These are phyloP conservation scores for Lacerta bilineata DNA, from an alignment of 2,797 vertebrate species.

Conservation along the genomic window DNA sequence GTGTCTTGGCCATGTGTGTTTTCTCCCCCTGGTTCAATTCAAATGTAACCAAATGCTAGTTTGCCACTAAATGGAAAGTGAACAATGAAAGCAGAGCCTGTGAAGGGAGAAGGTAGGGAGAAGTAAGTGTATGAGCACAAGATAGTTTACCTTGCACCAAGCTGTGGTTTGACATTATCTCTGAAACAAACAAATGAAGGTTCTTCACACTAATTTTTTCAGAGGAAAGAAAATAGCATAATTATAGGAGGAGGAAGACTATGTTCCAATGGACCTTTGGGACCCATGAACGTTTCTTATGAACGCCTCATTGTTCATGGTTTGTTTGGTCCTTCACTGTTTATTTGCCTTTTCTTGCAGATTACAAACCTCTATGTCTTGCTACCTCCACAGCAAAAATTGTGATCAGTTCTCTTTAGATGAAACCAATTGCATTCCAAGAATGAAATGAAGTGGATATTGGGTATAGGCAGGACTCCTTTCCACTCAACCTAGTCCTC, in stretches of 20 bases:
- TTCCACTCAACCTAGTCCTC: not conserved
- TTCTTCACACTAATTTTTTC: not conserved
- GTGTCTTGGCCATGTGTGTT: not conserved
- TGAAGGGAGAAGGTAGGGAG: not conserved
- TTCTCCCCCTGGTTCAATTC: not conserved
- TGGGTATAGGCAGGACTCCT: not conserved
- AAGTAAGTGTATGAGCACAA: not conserved
- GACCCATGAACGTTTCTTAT: not conserved
- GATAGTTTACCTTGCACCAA: not conserved
- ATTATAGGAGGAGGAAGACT: not conserved
- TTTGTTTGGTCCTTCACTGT: not conserved
- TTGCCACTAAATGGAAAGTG: not conserved
- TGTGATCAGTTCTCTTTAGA: not conserved
- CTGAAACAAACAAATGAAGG: not conserved
- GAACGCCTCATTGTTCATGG: not conserved
- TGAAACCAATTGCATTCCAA: not conserved
- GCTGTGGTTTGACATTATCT: not conserved
- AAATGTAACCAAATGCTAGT: not conserved
- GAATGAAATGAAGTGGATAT: not conserved
- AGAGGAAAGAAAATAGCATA: not conserved
- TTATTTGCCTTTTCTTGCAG: not conserved
- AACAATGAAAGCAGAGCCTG: not conserved
- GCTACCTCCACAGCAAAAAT: not conserved
- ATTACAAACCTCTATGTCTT: not conserved
- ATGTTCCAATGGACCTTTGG: not conserved